Percentiles rank a stretch among this genome's conserved stretches.
Evolutionary conservation across 2,113 vertebrate genomes (phyloP).

Genomic region (Porphyrio hochstetteri): DNA sequence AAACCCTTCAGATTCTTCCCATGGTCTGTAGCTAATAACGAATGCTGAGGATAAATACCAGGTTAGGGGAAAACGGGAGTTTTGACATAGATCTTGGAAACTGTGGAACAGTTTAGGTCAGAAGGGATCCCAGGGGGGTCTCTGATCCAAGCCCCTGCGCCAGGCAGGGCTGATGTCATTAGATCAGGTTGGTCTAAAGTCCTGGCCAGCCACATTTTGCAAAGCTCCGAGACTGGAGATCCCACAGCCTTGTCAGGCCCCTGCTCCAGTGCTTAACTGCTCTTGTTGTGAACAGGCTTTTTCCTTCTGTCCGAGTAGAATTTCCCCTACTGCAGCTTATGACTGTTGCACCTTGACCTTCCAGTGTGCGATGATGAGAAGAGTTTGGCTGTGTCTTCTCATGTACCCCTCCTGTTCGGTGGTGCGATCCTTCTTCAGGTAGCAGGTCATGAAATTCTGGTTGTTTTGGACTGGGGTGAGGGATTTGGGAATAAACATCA

Average conservation of each 20-base stretch:
- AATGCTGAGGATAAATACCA: neutral
- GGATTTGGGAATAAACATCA: neutral
- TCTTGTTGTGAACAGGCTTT: neutral
- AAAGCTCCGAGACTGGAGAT: neutral
- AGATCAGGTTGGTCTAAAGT: neutral
- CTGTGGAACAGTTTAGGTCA: fast-evolving
- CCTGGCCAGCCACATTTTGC: neutral
- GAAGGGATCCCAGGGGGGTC: neutral
- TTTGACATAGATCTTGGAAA: neutral
- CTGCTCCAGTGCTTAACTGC: slow-evolving; percentile 62
- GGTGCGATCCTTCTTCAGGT: neutral
- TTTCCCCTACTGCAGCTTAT: neutral
- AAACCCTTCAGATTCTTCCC: neutral
- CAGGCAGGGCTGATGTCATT: neutral
- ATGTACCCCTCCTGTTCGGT: neutral
- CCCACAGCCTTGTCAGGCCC: neutral
- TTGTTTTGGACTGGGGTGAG: neutral
- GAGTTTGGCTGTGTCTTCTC: slow-evolving; percentile 2
- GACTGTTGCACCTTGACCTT: neutral
- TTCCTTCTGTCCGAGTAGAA: neutral
- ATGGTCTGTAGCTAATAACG: neutral
- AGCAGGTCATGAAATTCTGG: neutral
- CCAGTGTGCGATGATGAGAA: neutral
- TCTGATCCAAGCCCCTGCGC: neutral
- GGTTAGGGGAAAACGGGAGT: neutral